phyloP scores from a whole-genome alignment of 2,888 invertebrate species.

The Bombylius discolor region DNA sequence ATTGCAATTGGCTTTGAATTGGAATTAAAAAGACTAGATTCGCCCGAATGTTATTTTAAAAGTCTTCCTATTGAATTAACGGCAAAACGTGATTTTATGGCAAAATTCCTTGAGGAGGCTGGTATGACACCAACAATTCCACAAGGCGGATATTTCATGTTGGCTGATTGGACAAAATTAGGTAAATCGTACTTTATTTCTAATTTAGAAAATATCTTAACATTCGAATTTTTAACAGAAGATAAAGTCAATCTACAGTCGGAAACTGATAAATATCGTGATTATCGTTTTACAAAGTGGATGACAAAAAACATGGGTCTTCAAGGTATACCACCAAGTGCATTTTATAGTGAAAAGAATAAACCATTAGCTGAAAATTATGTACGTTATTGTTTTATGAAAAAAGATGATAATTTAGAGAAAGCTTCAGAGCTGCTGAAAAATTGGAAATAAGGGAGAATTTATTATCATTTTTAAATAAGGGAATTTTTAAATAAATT shows the following conservation, averaged over 20 bases:
- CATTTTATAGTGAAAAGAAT: conserved; percentile 74
- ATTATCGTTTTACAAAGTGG: conserved; percentile 92
- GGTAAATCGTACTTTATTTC: conserved; percentile 35
- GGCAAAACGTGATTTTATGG: conserved; percentile 68
- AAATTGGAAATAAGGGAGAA: conserved; percentile 38
- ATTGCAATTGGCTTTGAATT: conserved; percentile 78
- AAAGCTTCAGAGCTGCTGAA: conserved; percentile 51
- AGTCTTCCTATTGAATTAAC: conserved; percentile 60
- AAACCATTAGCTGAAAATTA: conserved; percentile 72
- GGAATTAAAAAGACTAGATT: conserved; percentile 56
- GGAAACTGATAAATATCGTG: conserved; percentile 61
- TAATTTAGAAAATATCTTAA: neutral
- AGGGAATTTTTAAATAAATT: neutral
- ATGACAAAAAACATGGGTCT: conserved; percentile 85
- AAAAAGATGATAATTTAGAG: conserved; percentile 64
- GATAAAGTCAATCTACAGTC: conserved; percentile 52
- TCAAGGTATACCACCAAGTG: conserved; percentile 86
- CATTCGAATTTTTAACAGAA: conserved; percentile 32
- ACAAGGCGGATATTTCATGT: conserved; percentile 94
- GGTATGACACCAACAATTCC: conserved; percentile 88
- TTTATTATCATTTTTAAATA: no score
- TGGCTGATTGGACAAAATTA: conserved; percentile 80
- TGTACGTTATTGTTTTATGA: conserved; percentile 89
- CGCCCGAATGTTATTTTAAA: conserved; percentile 71
- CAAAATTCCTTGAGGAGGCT: conserved; percentile 55